Conservation (phyloP, 2,797 vertebrate genomes). For the Gorsachius magnificus region DNA sequence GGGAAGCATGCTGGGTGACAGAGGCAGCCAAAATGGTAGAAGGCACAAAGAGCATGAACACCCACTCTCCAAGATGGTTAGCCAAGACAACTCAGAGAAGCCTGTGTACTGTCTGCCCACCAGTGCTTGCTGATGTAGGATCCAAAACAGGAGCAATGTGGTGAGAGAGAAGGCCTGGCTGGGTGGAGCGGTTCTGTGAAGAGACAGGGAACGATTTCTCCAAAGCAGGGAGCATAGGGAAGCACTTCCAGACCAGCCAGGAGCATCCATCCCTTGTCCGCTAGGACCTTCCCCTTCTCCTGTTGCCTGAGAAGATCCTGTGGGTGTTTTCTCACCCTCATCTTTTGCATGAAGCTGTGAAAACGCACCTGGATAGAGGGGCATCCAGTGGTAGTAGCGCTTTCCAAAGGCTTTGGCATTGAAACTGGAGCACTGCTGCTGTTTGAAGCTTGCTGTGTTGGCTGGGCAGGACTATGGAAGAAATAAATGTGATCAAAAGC, state of each 20-base stretch:
- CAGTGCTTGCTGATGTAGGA: not conserved
- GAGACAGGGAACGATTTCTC: not conserved
- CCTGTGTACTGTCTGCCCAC: not conserved
- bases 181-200: not conserved
- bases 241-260: not conserved
- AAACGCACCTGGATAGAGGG: slow-evolving; percentile 87
- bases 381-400: slow-evolving; percentile 85
- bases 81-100: slow-evolving; percentile 4
- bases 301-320: not conserved
- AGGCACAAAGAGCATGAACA: not conserved
- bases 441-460: slow-evolving; percentile 85
- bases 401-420: slow-evolving; percentile 88
- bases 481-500: slow-evolving; percentile 17
- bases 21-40: not conserved
- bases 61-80: not conserved
- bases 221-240: not conserved
- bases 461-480: slow-evolving; percentile 81
- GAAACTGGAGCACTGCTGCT: slow-evolving; percentile 90
- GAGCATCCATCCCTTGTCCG: not conserved
- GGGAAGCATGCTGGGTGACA: not conserved
- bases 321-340: not conserved
- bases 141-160: not conserved
- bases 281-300: not conserved
- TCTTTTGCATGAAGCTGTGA: not conserved
- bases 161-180: not conserved